Evolutionary conservation across 2,888 invertebrate species (phyloP).

Genomic region (Aleiodes testaceus): DNA sequence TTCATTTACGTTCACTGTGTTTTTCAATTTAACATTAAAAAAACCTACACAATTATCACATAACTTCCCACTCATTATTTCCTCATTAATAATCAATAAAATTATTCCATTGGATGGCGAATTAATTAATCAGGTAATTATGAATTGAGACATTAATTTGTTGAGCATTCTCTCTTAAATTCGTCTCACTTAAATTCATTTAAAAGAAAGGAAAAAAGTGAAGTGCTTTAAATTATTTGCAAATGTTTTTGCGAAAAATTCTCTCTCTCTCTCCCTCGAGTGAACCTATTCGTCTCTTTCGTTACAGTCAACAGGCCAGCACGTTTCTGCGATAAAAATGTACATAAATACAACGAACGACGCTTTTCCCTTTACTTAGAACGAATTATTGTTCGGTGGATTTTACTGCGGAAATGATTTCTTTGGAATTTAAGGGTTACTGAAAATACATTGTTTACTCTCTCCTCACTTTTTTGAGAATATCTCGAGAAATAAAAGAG

Average conservation of each 20-base stretch:
- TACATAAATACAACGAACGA: conserved; percentile 33
- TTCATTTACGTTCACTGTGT: conserved; percentile 27
- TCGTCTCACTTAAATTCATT: background rate
- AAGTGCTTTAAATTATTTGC: too few species aligned
- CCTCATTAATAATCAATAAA: background rate
- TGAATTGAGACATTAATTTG: conserved; percentile 3
- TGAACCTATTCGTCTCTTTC: background rate
- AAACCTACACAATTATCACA: conserved; percentile 13
- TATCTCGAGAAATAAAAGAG: too few species aligned
- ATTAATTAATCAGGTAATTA: conserved; percentile 27
- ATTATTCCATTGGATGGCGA: conserved; percentile 11
- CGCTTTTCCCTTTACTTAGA: conserved; percentile 1
- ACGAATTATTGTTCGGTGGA: conserved; percentile 24
- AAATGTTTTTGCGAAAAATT: too few species aligned
- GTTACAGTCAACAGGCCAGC: conserved; percentile 1
- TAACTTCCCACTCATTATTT: conserved; percentile 1
- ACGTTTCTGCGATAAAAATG: conserved; percentile 42
- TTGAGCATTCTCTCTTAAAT: background rate
- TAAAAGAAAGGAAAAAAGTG: too few species aligned
- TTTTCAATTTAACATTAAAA: conserved; percentile 21
- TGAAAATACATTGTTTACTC: conserved; percentile 18
- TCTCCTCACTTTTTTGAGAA: background rate
- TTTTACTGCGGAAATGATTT: conserved; percentile 4
- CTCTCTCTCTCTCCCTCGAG: background rate
- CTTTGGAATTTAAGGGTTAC: background rate